These are phyloP conservation scores for Drosophila affinis DNA, from an alignment of 2,888 invertebrate genomes.

Conservation along the genomic window DNA sequence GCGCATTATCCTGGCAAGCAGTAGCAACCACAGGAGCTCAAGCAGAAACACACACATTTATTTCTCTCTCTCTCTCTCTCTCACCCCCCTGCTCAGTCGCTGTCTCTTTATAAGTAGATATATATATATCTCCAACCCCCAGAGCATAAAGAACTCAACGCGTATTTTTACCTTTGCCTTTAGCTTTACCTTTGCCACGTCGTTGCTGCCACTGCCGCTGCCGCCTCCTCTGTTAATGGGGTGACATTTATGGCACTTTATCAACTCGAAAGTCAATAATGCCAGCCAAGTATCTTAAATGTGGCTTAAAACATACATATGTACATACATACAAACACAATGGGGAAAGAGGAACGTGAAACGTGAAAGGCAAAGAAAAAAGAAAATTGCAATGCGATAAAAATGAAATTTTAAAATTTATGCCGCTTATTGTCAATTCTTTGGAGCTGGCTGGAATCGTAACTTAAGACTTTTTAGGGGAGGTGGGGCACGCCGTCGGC, in stretches of 20 bases:
- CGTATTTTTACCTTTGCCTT: constrained; percentile 55
- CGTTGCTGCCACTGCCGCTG: constrained; percentile 18
- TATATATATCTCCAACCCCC: constrained; percentile 23
- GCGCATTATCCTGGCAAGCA: constrained; percentile 75
- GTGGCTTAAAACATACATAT: constrained; percentile 57
- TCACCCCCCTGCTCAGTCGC: constrained; percentile 16
- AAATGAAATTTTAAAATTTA: constrained; percentile 78
- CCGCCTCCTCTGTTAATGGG: constrained; percentile 65
- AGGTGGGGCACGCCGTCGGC: constrained; percentile 29
- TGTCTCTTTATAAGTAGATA: background rate
- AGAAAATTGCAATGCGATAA: constrained; percentile 77
- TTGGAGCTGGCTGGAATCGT: constrained; percentile 30
- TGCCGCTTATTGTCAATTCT: constrained; percentile 73
- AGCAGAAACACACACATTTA: constrained; percentile 29
- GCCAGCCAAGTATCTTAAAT: constrained; percentile 68
- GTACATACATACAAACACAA: background rate
- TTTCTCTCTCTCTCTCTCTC: constrained; percentile 10
- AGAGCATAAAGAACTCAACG: constrained; percentile 22
- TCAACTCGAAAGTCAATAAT: constrained; percentile 80
- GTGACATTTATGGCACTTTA: constrained; percentile 82
- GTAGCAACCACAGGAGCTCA: constrained; percentile 45
- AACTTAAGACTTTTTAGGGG: constrained; percentile 51
- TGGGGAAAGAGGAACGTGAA: constrained; percentile 4
- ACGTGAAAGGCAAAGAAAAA: constrained; percentile 12
- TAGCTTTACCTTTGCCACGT: constrained; percentile 21